These are phyloP conservation scores for Zaprionus bogoriensis DNA, from an alignment of 2,888 invertebrate species.

Conservation along the genomic window DNA sequence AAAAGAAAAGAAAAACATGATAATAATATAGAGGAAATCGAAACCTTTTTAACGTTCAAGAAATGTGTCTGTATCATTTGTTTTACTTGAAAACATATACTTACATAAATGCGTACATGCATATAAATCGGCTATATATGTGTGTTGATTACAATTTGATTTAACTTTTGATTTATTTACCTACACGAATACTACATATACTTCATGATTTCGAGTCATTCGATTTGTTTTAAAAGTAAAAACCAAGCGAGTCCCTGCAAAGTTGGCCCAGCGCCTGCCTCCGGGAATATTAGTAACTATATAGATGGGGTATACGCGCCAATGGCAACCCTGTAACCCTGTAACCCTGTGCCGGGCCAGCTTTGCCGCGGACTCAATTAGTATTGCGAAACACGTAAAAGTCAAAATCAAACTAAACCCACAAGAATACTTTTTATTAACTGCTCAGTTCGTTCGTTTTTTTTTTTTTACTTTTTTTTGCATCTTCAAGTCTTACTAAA, in stretches of 20 bases:
- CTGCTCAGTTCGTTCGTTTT: constrained; percentile 15
- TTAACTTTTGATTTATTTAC: constrained; percentile 76
- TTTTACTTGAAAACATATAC: constrained; percentile 49
- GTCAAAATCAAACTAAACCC: constrained; percentile 22
- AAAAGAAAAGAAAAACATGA: constrained; percentile 22
- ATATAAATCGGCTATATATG: constrained; percentile 55
- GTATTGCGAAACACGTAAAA: constrained; percentile 43
- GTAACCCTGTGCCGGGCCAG: constrained; percentile 14
- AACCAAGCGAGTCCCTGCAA: constrained; percentile 29
- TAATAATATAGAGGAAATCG: constrained; percentile 32
- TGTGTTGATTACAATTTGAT: constrained; percentile 69
- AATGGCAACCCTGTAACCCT: too few species aligned
- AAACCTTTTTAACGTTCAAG: constrained; percentile 54
- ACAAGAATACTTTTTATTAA: constrained; percentile 15
- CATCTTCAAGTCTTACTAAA: constrained; percentile 49
- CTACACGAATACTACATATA: constrained; percentile 30
- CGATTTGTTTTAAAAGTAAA: constrained; percentile 56
- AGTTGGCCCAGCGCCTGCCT: constrained; percentile 7
- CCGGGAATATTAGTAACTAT: too few species aligned
- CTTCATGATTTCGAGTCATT: constrained; percentile 55
- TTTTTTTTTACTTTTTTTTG: constrained; percentile 38
- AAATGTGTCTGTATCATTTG: constrained; percentile 62
- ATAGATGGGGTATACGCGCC: too few species aligned
- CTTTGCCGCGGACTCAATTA: constrained; percentile 20
- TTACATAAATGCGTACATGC: constrained; percentile 46